A percentile compares a stretch with the other conserved stretches of the same genome.
Conservation (phyloP, 2,113 vertebrate species). For the Clarias magur region DNA sequence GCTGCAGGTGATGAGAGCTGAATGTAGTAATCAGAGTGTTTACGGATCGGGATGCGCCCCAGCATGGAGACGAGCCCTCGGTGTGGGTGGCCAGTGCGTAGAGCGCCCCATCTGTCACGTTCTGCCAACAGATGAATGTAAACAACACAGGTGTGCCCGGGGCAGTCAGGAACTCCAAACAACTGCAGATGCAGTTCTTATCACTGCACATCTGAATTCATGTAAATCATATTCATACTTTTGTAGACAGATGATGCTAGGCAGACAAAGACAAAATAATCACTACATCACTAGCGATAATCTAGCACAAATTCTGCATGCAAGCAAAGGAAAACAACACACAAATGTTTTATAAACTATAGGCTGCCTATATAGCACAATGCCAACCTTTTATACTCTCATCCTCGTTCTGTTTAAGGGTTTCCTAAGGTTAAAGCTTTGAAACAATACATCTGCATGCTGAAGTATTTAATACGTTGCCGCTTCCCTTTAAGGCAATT, state of each 20-base stretch:
- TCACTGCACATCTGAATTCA: constrained; percentile 23
- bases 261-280: constrained; percentile 41
- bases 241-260: constrained; percentile 9
- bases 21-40: constrained; percentile 58
- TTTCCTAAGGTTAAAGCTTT: constrained; percentile 35
- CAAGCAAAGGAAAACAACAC: constrained; percentile 42
- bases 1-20: constrained; percentile 52
- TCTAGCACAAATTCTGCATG: constrained; percentile 32
- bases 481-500: constrained; percentile 36
- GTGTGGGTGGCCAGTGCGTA: constrained; percentile 52
- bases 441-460: constrained; percentile 12
- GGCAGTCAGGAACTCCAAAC: constrained; percentile 7
- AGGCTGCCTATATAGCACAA: constrained; percentile 30
- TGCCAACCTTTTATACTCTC: constrained; percentile 14
- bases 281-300: constrained; percentile 25
- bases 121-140: constrained; percentile 35
- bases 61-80: constrained; percentile 24
- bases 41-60: constrained; percentile 37
- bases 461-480: constrained; percentile 14
- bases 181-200: constrained; percentile 20
- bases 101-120: constrained; percentile 45
- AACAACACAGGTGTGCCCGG: constrained; percentile 50
- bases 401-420: not conserved
- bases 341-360: constrained; percentile 41
- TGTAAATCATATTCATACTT: constrained; percentile 33